phyloP scores from a whole-genome alignment of 2,113 vertebrate species.

The Columba janthina region DNA sequence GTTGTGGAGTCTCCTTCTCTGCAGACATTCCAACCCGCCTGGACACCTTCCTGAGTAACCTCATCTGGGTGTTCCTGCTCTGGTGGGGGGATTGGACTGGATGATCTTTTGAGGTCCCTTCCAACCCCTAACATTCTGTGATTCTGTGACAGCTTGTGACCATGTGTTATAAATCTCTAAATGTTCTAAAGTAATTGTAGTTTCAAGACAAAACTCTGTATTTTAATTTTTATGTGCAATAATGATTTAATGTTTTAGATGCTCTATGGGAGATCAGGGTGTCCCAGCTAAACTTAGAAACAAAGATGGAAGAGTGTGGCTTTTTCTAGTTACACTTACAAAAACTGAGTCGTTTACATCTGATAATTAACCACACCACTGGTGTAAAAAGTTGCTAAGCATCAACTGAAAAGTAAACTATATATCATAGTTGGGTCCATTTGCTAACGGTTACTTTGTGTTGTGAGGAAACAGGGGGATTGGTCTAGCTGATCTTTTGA shows the following conservation, averaged over 20 bases:
- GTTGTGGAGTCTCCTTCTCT: no score
- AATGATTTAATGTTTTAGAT: not conserved
- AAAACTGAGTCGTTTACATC: not conserved
- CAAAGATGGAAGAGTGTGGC: not conserved
- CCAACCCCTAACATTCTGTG: no score
- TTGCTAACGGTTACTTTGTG: not conserved
- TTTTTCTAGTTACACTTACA: not conserved
- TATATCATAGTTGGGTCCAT: rapidly evolving
- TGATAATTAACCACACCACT: not conserved
- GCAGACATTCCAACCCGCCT: no score
- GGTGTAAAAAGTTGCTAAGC: not conserved
- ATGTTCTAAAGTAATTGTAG: not conserved
- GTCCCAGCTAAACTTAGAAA: not conserved
- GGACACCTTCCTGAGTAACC: no score
- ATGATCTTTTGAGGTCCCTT: no score
- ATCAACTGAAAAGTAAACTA: not conserved
- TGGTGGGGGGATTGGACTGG: no score
- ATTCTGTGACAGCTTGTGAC: not conserved
- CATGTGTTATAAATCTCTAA: rapidly evolving
- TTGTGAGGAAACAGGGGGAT: not conserved
- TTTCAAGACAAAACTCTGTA: not conserved
- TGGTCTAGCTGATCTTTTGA: no score
- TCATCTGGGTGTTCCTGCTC: no score
- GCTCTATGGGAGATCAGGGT: not conserved
- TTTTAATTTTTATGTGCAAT: rapidly evolving